These are phyloP conservation scores for rat (Rattus norvegicus) DNA, from an alignment of 2,113 vertebrate genomes.

Conservation along the genomic window DNA sequence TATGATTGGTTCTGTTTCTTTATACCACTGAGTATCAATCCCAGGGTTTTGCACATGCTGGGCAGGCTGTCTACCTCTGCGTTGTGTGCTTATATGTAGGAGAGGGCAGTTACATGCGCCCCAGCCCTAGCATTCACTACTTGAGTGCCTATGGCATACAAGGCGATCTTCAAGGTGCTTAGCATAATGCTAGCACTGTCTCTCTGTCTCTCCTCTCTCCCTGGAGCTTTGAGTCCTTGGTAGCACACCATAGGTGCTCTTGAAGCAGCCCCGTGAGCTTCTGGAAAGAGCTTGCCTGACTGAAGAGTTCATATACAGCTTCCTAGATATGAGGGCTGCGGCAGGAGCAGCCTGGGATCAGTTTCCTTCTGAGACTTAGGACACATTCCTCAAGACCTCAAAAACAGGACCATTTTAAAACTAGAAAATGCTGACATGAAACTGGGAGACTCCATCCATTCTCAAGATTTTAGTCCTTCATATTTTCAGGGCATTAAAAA, in stretches of 20 bases:
- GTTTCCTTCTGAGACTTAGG: not conserved
- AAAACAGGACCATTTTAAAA: not conserved
- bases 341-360: not conserved
- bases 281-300: not conserved
- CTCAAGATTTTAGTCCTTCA: not conserved
- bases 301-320: not conserved
- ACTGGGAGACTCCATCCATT: not conserved
- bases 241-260: not conserved
- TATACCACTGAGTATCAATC: not conserved
- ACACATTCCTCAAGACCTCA: not conserved
- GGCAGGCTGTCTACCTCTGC: no score
- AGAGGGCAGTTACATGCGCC: not conserved
- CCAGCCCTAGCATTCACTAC: not conserved
- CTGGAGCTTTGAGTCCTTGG: not conserved
- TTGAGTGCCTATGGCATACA: not conserved
- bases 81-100: not conserved
- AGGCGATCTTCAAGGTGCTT: not conserved
- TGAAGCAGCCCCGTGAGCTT: not conserved
- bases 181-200: no score
- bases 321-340: not conserved
- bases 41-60: not conserved
- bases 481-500: not conserved
- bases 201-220: not conserved
- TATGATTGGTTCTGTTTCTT: not conserved
- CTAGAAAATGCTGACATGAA: not conserved